Evolutionary conservation across 2,797 vertebrate genomes (phyloP).

Genomic region (Smutsia temminckii): DNA sequence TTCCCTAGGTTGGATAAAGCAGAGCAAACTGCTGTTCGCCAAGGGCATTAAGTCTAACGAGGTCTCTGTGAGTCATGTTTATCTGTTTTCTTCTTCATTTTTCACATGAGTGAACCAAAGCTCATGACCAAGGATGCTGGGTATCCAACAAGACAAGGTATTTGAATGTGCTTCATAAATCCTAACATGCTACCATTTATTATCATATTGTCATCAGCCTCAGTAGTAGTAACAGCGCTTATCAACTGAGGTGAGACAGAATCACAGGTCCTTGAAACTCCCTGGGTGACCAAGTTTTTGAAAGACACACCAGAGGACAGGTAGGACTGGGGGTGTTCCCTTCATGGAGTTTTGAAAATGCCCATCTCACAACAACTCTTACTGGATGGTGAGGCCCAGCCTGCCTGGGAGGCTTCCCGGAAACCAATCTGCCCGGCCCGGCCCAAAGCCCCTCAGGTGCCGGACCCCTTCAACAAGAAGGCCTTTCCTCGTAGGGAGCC

Average conservation of each 20-base stretch:
- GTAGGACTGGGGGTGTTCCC: not conserved
- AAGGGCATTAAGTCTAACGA: not conserved
- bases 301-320: not conserved
- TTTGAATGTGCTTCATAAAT: not conserved
- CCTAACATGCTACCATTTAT: not conserved
- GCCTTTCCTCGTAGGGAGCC: not conserved
- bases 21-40: not conserved
- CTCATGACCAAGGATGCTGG: not conserved
- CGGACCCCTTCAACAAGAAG: not conserved
- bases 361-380: not conserved
- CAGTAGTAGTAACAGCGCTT: not conserved
- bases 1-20: not conserved
- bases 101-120: not conserved
- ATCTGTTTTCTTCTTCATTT: constrained; percentile 11
- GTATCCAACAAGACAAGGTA: not conserved
- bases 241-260: not conserved
- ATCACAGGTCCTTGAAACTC: not conserved
- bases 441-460: not conserved
- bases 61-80: not conserved
- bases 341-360: not conserved
- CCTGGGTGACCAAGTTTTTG: not conserved
- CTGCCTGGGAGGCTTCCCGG: not conserved
- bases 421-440: not conserved
- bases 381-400: not conserved
- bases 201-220: rapidly evolving